Base-by-base conservation (phyloP, 2,888 invertebrate genomes). In the Leptinotarsa haldemani region DNA sequence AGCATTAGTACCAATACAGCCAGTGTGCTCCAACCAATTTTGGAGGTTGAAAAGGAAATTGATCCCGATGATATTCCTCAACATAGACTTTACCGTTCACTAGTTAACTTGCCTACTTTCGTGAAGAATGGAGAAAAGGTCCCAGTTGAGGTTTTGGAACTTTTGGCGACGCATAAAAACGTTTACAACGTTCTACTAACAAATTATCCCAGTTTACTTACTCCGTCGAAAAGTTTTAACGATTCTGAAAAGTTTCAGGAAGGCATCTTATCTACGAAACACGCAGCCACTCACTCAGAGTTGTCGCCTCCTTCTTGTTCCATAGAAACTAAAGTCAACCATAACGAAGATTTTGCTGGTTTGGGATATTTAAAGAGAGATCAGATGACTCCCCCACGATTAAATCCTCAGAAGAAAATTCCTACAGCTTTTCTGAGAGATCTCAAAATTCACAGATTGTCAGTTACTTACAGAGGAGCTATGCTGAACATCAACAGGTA, bases 401-500 rank as follows among this genome's bases (percentile, higher is more conserved):
- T 87, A 82, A 58, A 84, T 83, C 80, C 87, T 77, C 78, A 83
- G 79, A 81, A 90, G 73, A 80, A 90, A 74, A 76, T 87, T 66
- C 91, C 92, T 1, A 68, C 81, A 9, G 93, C 93, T 0, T 94
- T 93, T 86, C 88, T 94, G 69, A 93, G 93, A 83, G 94, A 95
- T 84, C 86, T 95, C 78, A 87, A 93, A 73, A 89, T 95, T 77
- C 94, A 95, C 82, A 88, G 95, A 70, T 92, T 94, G 83, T 94
- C 94, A 63, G 88, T 96, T 70, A 95, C 95, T 2, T 95, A 95
- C 83, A 90, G 95, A 76, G 95, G 95, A 25, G 95, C 95, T 1
- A 95, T 95, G 94, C 88, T 95, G 73, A 95, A 95, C 85, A 94
- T 95, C 82, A 94, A 93, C 83, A 88, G 94, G 66, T 95, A 95